These are phyloP conservation scores for Trichopoda pennipes DNA, from an alignment of 2,888 invertebrate species.

Conservation along the genomic window DNA sequence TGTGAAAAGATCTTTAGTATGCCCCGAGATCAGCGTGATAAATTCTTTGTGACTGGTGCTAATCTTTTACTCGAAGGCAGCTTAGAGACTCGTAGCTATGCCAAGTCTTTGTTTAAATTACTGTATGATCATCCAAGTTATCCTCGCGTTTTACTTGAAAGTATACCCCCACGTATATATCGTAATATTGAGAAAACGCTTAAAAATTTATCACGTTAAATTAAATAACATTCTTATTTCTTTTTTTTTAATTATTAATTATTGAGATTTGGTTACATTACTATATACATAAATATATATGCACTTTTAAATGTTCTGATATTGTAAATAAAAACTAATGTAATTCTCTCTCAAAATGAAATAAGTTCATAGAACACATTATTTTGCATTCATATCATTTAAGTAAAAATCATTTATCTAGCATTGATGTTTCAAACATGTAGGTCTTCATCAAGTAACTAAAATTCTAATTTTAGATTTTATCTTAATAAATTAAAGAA, in stretches of 20 bases:
- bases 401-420: conserved; percentile 9
- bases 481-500: conserved; percentile 37
- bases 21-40: conserved; percentile 89
- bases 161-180: conserved; percentile 89
- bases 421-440: conserved; percentile 58
- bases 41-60: conserved; percentile 89
- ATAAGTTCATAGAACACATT: conserved; percentile 58
- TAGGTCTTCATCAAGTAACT: conserved; percentile 14
- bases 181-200: conserved; percentile 92
- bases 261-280: not conserved
- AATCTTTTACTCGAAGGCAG: conserved; percentile 92
- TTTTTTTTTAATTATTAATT: not conserved
- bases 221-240: not conserved
- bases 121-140: conserved; percentile 89
- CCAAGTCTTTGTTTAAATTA: conserved; percentile 88
- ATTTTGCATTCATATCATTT: not conserved
- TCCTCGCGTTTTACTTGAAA: conserved; percentile 88
- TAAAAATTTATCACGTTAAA: conserved; percentile 74
- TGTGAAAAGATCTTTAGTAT: conserved; percentile 87
- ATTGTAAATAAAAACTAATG: conserved; percentile 34
- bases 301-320: not conserved
- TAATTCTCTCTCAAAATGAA: conserved; percentile 4
- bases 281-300: not conserved
- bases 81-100: conserved; percentile 91
- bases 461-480: conserved; percentile 18